Conservation (phyloP, 2,113 vertebrate genomes). For the Zosterops japonicus region DNA sequence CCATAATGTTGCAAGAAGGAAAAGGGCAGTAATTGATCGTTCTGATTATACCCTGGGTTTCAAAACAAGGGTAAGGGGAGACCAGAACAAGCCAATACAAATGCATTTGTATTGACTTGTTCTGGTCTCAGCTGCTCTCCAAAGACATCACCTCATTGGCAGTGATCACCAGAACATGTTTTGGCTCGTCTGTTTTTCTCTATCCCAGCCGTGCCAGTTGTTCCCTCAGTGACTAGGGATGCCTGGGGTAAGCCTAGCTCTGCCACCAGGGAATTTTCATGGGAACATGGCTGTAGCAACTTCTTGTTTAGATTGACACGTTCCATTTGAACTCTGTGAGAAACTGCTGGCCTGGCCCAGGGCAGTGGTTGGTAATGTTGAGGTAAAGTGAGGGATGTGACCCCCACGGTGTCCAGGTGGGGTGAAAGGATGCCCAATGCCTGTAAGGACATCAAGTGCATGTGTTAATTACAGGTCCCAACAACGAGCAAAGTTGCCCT, state of each 20-base stretch:
- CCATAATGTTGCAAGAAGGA: background rate
- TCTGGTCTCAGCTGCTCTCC: background rate
- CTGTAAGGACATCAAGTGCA: background rate
- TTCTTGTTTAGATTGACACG: background rate
- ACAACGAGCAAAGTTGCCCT: background rate
- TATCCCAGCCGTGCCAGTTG: background rate
- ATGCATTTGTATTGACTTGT: background rate
- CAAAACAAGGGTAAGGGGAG: background rate
- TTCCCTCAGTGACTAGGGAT: background rate
- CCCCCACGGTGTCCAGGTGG: accelerated
- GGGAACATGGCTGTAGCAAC: background rate
- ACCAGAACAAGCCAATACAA: background rate
- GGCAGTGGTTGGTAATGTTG: background rate
- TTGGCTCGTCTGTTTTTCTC: background rate
- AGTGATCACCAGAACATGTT: background rate
- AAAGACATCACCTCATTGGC: background rate
- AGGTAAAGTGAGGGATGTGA: background rate
- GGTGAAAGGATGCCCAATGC: background rate
- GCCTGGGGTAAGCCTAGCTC: background rate
- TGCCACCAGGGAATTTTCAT: background rate
- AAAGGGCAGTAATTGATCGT: background rate
- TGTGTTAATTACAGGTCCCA: background rate
- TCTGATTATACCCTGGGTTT: background rate
- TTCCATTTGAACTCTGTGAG: background rate
- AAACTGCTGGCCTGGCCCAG: background rate